phyloP scores from a whole-genome alignment of 2,888 invertebrate genomes.

The Melieria omissa region DNA sequence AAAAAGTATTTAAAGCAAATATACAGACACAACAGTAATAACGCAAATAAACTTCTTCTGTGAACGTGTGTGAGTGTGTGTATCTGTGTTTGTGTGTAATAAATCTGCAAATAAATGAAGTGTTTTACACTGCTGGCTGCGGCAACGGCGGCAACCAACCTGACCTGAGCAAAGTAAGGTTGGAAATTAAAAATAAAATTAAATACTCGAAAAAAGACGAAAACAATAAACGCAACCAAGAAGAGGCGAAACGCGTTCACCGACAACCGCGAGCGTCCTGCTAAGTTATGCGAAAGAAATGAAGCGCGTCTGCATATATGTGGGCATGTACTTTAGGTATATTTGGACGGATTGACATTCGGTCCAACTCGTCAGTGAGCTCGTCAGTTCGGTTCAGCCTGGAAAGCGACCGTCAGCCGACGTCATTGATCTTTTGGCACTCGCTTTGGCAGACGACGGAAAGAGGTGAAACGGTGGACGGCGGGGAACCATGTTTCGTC shows the following conservation, averaged over 20 bases:
- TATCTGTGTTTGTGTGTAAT: slow-evolving; percentile 49
- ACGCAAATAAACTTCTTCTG: neutral
- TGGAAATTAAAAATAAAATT: neutral
- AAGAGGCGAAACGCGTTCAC: neutral
- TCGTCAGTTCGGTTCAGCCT: neutral
- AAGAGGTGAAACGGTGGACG: too few species aligned
- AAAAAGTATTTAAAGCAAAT: too few species aligned
- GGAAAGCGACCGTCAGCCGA: slow-evolving; percentile 14
- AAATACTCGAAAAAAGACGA: neutral
- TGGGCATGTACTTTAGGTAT: neutral
- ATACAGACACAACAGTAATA: too few species aligned
- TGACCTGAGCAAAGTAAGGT: neutral
- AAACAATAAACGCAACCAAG: neutral
- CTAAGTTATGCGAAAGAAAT: neutral
- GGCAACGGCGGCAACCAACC: neutral
- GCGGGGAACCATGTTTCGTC: too few species aligned
- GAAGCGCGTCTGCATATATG: neutral
- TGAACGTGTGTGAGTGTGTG: neutral
- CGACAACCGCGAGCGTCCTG: neutral
- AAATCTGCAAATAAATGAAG: slow-evolving; percentile 63
- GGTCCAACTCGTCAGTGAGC: neutral
- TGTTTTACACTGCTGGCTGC: slow-evolving; percentile 47
- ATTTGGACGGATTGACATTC: neutral
- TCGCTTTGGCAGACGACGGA: slow-evolving; percentile 30
- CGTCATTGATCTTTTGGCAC: slow-evolving; percentile 62